These are phyloP conservation scores for Drosophila gaucha DNA, from an alignment of 2,888 invertebrate genomes.

Conservation along the genomic window DNA sequence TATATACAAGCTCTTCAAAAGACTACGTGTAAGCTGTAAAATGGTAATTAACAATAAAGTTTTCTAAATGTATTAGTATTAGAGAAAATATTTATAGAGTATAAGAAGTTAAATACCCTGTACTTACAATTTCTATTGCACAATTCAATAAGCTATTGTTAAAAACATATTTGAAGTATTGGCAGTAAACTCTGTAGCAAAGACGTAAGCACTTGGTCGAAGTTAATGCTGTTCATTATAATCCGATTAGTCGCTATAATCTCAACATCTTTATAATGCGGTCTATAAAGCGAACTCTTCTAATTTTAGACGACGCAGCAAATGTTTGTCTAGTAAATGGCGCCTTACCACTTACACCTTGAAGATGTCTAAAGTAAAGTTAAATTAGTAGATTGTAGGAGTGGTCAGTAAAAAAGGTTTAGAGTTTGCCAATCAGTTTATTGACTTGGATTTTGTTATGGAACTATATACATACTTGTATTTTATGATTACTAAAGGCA, in stretches of 20 bases:
- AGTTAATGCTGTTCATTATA: conserved; percentile 25
- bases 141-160: not conserved
- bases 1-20: conserved; percentile 35
- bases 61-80: conserved; percentile 26
- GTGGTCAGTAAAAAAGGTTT: conserved; percentile 13
- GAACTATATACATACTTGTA: conserved; percentile 1
- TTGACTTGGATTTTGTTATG: conserved; percentile 33
- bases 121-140: not conserved
- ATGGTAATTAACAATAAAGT: conserved; percentile 46
- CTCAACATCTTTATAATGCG: conserved; percentile 46
- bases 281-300: conserved; percentile 20
- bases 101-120: not conserved
- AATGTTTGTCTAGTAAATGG: not conserved
- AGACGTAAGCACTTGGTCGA: conserved; percentile 12
- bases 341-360: conserved; percentile 14
- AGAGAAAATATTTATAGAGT: not conserved
- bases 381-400: conserved; percentile 1
- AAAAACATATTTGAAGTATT: not conserved
- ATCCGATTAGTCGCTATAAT: conserved; percentile 43
- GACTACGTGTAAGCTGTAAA: conserved; percentile 46
- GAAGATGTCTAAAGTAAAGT: not conserved
- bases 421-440: conserved; percentile 19
- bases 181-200: not conserved
- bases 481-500: conserved; percentile 17
- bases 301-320: conserved; percentile 28